These are phyloP conservation scores for Semicossyphus pulcher DNA, from an alignment of 2,113 vertebrate species.

Conservation along the genomic window DNA sequence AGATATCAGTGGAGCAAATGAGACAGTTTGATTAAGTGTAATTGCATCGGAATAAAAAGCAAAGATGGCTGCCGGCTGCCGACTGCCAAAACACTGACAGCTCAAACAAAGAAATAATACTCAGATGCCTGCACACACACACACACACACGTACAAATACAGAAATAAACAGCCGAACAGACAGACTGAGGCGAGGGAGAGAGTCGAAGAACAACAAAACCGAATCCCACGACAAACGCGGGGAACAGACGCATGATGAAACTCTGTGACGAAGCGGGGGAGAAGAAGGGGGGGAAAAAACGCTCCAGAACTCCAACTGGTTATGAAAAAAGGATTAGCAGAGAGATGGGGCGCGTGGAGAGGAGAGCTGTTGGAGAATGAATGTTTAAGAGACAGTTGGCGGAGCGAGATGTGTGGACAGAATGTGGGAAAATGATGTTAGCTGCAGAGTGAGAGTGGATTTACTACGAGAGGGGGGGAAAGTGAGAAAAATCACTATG, in stretches of 20 bases:
- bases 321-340: slow-evolving; percentile 34
- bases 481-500: slow-evolving; percentile 22
- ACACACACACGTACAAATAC: background rate
- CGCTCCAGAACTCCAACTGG: slow-evolving; percentile 12
- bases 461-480: background rate
- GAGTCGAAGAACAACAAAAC: slow-evolving; percentile 33
- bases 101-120: slow-evolving; percentile 49
- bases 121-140: slow-evolving; percentile 7
- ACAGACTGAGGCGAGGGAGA: slow-evolving; percentile 15
- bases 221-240: slow-evolving; percentile 42
- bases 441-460: slow-evolving; percentile 18
- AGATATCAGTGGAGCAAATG: slow-evolving; percentile 2
- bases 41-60: slow-evolving; percentile 20
- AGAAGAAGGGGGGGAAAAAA: slow-evolving; percentile 5
- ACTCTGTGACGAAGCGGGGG: slow-evolving; percentile 7
- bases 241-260: slow-evolving; percentile 31
- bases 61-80: slow-evolving; percentile 37
- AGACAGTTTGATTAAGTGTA: slow-evolving; percentile 27
- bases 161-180: slow-evolving; percentile 25
- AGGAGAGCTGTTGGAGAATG: slow-evolving; percentile 14
- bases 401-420: background rate
- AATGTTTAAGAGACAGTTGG: slow-evolving; percentile 38
- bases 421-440: slow-evolving; percentile 42
- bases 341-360: background rate
- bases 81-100: slow-evolving; percentile 32